phyloP scores from a whole-genome alignment of 2,113 vertebrate genomes.

The Odobenus rosmarus region DNA sequence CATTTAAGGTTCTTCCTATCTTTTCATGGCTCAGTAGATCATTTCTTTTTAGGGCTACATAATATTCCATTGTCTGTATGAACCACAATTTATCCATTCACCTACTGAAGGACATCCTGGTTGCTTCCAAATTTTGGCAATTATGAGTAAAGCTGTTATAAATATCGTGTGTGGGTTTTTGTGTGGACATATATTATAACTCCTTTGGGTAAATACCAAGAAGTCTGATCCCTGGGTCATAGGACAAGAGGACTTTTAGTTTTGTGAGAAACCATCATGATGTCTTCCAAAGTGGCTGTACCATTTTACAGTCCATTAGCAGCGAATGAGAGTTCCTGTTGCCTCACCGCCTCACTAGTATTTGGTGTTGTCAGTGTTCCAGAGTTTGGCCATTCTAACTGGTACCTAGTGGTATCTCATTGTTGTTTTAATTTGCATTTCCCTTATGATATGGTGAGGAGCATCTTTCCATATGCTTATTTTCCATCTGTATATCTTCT shows the following conservation, averaged over 20 bases:
- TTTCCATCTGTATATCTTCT: neutral
- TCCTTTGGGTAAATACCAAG: neutral
- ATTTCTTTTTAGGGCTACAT: neutral
- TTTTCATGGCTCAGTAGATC: neutral
- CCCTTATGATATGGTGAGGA: neutral
- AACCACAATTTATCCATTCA: neutral
- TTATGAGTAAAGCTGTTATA: neutral
- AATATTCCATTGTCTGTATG: neutral
- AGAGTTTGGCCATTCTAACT: neutral
- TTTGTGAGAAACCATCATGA: neutral
- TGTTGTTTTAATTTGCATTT: neutral
- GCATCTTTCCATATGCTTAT: neutral
- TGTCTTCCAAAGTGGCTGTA: neutral
- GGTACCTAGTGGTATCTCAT: neutral
- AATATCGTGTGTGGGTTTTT: neutral
- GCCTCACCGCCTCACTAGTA: neutral
- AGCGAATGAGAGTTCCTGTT: neutral
- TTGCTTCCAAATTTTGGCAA: neutral
- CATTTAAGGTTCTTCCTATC: neutral
- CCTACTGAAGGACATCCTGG: neutral
- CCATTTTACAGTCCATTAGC: neutral
- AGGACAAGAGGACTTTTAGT: neutral
- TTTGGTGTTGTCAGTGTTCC: neutral
- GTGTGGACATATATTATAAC: neutral
- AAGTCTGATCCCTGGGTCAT: neutral